phyloP scores from a whole-genome alignment of 1,140 invertebrate genomes.

The Phortica variegata region DNA sequence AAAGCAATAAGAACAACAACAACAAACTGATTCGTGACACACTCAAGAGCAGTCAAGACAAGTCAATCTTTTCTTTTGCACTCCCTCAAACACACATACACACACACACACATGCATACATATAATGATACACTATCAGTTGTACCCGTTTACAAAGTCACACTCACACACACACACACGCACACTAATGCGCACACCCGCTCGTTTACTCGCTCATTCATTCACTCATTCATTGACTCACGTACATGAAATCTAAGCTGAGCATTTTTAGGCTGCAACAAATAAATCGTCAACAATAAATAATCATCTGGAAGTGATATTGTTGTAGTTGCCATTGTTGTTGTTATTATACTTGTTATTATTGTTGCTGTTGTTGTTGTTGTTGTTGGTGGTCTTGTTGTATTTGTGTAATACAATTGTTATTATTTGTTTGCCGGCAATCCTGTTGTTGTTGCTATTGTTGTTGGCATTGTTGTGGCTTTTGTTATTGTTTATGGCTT shows the following conservation, averaged over 20 bases:
- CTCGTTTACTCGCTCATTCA: not conserved
- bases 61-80: too few species aligned
- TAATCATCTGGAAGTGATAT: slow-evolving; percentile 41
- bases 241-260: slow-evolving; percentile 9
- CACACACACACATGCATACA: slow-evolving; percentile 6
- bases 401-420: slow-evolving; percentile 39
- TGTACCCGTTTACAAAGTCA: slow-evolving; percentile 34
- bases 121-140: slow-evolving; percentile 30
- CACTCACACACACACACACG: slow-evolving; percentile 27
- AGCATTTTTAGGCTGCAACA: slow-evolving; percentile 24
- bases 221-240: not conserved
- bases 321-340: slow-evolving; percentile 22
- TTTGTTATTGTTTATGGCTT: slow-evolving; percentile 51
- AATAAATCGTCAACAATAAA: slow-evolving; percentile 54
- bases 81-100: slow-evolving; percentile 11
- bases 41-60: too few species aligned
- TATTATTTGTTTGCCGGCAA: slow-evolving; percentile 48
- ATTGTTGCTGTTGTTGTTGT: slow-evolving; percentile 6
- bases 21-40: too few species aligned
- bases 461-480: slow-evolving; percentile 10
- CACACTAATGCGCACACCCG: not conserved
- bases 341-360: slow-evolving; percentile 15
- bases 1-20: too few species aligned
- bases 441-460: slow-evolving; percentile 50
- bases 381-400: not conserved